Conservation (phyloP, 1,140 invertebrate genomes). For the Fopius arisanus region DNA sequence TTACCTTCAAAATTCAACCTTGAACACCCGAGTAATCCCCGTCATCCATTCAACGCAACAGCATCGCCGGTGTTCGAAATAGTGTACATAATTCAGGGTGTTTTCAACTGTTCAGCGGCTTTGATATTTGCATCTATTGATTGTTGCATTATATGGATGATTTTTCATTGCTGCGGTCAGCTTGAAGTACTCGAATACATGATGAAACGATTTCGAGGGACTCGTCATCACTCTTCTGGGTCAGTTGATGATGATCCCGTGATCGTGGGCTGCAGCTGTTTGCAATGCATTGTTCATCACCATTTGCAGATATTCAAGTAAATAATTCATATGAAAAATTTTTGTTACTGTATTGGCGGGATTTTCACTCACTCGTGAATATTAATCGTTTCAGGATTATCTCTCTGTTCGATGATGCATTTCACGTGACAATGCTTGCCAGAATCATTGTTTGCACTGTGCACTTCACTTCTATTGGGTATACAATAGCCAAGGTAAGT, state of each 20-base stretch:
- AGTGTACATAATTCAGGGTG: not conserved
- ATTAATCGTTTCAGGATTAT: not conserved
- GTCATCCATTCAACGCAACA: not conserved
- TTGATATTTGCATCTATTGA: not conserved
- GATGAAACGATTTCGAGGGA: not conserved
- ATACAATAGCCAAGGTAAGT: not conserved
- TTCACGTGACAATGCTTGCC: not conserved
- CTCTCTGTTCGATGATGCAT: not conserved
- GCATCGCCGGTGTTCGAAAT: not conserved
- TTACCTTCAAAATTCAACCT: not conserved
- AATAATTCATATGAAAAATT: not conserved
- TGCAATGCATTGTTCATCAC: constrained; percentile 16
- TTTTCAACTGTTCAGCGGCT: not conserved
- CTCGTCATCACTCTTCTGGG: not conserved
- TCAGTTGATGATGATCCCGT: not conserved
- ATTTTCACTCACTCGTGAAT: not conserved
- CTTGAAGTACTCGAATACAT: not conserved
- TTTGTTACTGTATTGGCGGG: too few relatives aligned
- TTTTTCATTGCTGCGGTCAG: constrained; percentile 6
- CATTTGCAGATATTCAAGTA: constrained; percentile 5
- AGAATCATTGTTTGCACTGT: not conserved
- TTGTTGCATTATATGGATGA: not conserved
- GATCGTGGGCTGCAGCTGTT: not conserved
- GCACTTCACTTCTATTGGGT: not conserved
- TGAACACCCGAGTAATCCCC: not conserved